Evolutionary conservation across 2,113 vertebrate genomes (phyloP), one percentile per base, ranked within the genome.

Genomic region (Aptenodytes patagonicus): DNA sequence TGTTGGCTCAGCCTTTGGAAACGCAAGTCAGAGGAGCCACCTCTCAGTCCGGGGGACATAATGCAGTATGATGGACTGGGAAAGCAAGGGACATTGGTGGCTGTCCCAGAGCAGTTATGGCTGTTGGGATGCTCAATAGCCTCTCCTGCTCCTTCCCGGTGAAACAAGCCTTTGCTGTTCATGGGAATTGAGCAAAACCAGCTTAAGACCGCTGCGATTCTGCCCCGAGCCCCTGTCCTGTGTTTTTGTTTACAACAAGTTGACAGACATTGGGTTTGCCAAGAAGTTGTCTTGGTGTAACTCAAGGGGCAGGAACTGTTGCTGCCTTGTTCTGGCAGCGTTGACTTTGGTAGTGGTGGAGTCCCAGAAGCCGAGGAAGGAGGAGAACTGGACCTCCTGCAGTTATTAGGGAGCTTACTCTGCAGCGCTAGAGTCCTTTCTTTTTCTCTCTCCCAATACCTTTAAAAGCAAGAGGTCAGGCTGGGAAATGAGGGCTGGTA

Each of bases 211-310:
- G 1, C 71, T 1, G 11, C 2, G 8, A 6, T n/a, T 38, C 22
- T 75, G 36, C 65, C 40, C 44, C 51, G 2, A 47, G 34, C 32
- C 32, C 47, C 40, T 57, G 60, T 2, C 31, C 82, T 60, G 64
- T 2, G 2, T n/a, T 46, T 69, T 57, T 62, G 24, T 6, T 60
- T 22, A 13, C 0, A 0, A 2, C 1, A 17, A 3, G 36, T 6
- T 75, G 78, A 19, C 54, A 70, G 55, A n/a, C 1, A 2, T 6
- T 16, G 55, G 20, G 34, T 70, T 79, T 85, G 89, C 70, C 83
- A 71, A 52, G 70, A 42, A 70, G 20, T 4, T 40, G 62, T 87
- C 60, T 51, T 1, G 0, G 47, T 21, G 38, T 40, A 46, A 34
- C 54, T 51, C 4, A 0, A 73, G 54, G 55, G 89, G 34, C 75